Evolutionary conservation across 2,797 vertebrate genomes (phyloP).

Genomic region (Macrochelys suwanniensis): DNA sequence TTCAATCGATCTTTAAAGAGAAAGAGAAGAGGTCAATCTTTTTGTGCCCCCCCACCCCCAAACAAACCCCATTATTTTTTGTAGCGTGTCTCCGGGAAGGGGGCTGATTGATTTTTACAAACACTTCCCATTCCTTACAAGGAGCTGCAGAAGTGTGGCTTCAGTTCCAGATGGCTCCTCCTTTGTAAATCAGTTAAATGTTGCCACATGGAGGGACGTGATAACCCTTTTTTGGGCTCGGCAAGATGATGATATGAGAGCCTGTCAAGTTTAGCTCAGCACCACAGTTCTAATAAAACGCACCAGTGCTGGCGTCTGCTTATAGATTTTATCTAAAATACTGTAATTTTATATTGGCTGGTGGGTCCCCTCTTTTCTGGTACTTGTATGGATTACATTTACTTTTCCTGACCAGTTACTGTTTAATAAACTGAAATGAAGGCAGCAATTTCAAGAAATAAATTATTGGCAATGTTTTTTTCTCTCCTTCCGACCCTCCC

Average conservation of each 20-base stretch:
- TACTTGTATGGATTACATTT: constrained; percentile 19
- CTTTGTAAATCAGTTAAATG: constrained; percentile 60
- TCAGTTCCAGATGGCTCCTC: constrained; percentile 45
- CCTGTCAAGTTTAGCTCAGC: constrained; percentile 59
- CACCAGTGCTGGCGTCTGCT: constrained; percentile 47
- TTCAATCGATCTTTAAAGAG: neutral
- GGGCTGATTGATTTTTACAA: neutral
- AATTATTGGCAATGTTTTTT: constrained; percentile 2
- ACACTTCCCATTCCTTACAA: neutral
- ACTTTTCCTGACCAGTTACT: constrained; percentile 22
- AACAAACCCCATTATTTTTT: neutral
- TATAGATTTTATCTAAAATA: constrained; percentile 9
- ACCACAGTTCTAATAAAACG: constrained; percentile 43
- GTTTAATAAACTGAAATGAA: constrained; percentile 25
- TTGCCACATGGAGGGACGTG: constrained; percentile 60
- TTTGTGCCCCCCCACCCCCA: neutral
- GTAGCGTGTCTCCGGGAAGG: neutral
- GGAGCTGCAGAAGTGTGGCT: constrained; percentile 21
- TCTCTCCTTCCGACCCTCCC: neutral
- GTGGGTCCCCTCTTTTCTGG: constrained; percentile 21
- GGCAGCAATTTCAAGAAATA: constrained; percentile 17
- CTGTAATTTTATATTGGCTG: neutral
- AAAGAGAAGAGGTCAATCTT: neutral
- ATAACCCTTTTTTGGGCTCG: constrained; percentile 60
- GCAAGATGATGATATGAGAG: constrained; percentile 41